A percentile compares a stretch with the other conserved stretches of the same genome.
Evolutionary conservation across 2,113 vertebrate genomes (phyloP).

Genomic region (Ornithorhynchus anatinus): DNA sequence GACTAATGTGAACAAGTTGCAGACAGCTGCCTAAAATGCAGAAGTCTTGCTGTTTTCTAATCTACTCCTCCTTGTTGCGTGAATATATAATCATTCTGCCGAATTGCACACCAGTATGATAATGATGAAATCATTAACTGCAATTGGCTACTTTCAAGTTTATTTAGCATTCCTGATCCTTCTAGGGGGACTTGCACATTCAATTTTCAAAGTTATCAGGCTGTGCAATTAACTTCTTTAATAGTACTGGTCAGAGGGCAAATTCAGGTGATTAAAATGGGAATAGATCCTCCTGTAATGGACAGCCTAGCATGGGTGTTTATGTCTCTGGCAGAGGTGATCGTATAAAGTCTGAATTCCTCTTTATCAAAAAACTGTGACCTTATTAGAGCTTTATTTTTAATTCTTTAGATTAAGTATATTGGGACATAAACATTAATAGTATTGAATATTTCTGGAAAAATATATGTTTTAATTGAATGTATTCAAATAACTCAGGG

Average conservation of each 20-base stretch:
- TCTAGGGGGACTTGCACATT: neutral
- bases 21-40: constrained; percentile 1
- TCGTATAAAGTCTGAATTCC: too few relatives aligned
- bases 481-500: too few relatives aligned
- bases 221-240: fast-evolving
- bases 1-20: neutral
- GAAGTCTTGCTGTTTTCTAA: constrained; percentile 7
- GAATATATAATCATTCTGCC: constrained; percentile 11
- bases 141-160: neutral
- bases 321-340: too few relatives aligned
- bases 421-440: neutral
- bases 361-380: too few relatives aligned
- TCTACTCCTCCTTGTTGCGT: neutral
- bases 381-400: too few relatives aligned
- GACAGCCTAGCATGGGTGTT: too few relatives aligned
- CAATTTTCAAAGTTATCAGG: neutral
- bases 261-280: neutral
- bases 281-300: too few relatives aligned
- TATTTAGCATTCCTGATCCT: neutral
- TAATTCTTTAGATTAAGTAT: too few relatives aligned
- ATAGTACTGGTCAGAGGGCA: neutral
- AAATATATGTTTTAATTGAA: too few relatives aligned
- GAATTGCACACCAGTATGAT: neutral
- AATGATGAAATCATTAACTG: neutral
- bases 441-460: neutral